Evolutionary conservation across 2,113 vertebrate genomes (phyloP), one percentile per base, ranked within the genome.

Genomic region (Ptilorrhoa leucosticta): DNA sequence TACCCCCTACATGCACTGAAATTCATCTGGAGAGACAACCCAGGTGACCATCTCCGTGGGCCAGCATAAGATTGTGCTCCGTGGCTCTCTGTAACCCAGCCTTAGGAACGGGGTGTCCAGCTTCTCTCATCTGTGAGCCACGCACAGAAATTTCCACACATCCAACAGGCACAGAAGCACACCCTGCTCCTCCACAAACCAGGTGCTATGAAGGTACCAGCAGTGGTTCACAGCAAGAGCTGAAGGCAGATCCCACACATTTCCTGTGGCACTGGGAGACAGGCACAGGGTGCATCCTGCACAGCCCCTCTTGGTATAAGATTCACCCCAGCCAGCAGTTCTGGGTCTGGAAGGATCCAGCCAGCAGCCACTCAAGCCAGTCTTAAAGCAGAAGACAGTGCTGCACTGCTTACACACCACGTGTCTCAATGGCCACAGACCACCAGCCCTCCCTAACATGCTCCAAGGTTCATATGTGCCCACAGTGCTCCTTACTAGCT

Each of bases 231-330:
- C 26, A 53, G 47, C 70, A 66, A 61, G n/a, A 27, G 44, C 33
- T 14, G 8, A 47, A 24, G 60, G 50, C 51, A 75, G 60, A 66
- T 7, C 33, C 58, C 13, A 26, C 33, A 33, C 3, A 1, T 18
- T 16, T 1, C 3, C 22, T 0, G 0, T 21, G 39, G 24, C 7
- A 7, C 50, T 2, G 1, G 22, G 10, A 48, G 4, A 53, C 23
- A 47, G 37, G 21, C 53, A 39, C 6, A 13, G 15, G 27, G 27
- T 13, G 3, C 22, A 22, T 9, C 56, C 30, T 0, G 0, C 30
- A 35, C 23, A 83, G 61, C 35, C 30, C 33, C 14, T 85, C 70
- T 35, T 35, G 51, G 28, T 39, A 15, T 13, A 31, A 56, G 3
- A 4, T 13, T 44, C 6, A 11, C 9, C 13, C 7, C 20, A 47